phyloP scores from a whole-genome alignment of 2,888 invertebrate species.

The Dicyrtoma fusca region DNA sequence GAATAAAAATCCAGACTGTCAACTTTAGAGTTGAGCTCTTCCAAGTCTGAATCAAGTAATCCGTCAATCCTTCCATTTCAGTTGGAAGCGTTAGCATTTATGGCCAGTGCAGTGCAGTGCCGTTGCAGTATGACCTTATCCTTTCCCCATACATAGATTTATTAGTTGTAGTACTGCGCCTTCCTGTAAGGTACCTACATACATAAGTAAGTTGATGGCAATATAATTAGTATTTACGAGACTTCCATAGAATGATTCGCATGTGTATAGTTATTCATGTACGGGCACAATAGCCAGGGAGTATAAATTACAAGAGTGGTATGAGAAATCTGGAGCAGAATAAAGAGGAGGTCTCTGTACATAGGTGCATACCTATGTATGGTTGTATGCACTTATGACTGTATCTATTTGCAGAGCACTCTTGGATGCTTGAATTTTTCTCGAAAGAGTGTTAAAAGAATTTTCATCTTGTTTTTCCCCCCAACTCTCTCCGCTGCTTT shows the following conservation, averaged over 20 bases:
- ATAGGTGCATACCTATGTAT: too few species aligned
- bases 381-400: too few species aligned
- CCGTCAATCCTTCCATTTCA: conserved; percentile 8
- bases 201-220: too few species aligned
- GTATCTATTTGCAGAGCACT: neutral
- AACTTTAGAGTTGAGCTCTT: neutral
- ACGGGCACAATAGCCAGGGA: neutral
- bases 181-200: too few species aligned
- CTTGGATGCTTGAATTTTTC: conserved; percentile 1
- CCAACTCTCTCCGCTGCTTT: conserved; percentile 26
- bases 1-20: too few species aligned
- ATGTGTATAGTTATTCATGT: neutral
- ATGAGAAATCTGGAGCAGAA: conserved; percentile 5
- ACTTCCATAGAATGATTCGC: conserved; percentile 1
- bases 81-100: too few species aligned
- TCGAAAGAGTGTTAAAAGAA: conserved; percentile 34
- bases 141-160: neutral
- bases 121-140: neutral
- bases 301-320: conserved; percentile 22
- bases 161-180: too few species aligned
- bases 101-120: too few species aligned
- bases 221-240: neutral
- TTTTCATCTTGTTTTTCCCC: conserved; percentile 13
- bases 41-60: neutral
- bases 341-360: neutral